Base-by-base conservation (phyloP, 2,797 vertebrate species). In the Taenioides sp. region DNA sequence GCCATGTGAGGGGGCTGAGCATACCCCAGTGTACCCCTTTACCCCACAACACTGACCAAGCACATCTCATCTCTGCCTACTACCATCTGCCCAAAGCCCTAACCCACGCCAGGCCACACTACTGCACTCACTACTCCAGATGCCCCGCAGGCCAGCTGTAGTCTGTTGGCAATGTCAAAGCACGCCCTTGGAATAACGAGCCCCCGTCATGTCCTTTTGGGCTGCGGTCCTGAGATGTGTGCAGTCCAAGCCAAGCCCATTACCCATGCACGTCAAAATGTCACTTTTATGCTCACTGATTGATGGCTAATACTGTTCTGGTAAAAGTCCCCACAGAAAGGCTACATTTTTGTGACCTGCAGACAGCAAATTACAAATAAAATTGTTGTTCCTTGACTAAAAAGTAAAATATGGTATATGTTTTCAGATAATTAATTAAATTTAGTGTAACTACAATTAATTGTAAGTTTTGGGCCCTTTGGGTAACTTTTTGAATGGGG, bases 181-280 rank as follows among this genome's bases (percentile, higher is more conserved):
- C 80, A 77, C 71, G 63, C 79, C 74, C 70, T 80, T 82, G 83
- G 84, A 90, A 86, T 88, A 85, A 90, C 83, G 84, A 84, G 65
- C 73, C 66, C 55, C 71, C 74, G 58, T 37, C 28, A 75, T 67
- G 73, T 66, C 69, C 69, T 69, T 69, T 84, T 84, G 86, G 80
- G 83, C 84, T 79, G 67, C 81, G 67, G 77, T 86, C 84, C 84
- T 64, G 69, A 75, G 82, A 83, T 84, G 87, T 80, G 79, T 61
- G 54, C 63, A 71, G 74, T 23, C 70, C 72, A 82, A 89, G 87
- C 89, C 85, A 88, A 81, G 81, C 80, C 85, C 78, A 86, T 91
- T 91, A 89, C 82, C 88, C 87, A 86, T 83, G 88, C 88, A 87
- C 74, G 89, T 91, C 87, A 89, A 91, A 88, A 87, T 79, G 85